Percentiles rank a stretch among this genome's conserved stretches.
Conservation (phyloP, 2,888 invertebrate species). For the Heliconius cydno region DNA sequence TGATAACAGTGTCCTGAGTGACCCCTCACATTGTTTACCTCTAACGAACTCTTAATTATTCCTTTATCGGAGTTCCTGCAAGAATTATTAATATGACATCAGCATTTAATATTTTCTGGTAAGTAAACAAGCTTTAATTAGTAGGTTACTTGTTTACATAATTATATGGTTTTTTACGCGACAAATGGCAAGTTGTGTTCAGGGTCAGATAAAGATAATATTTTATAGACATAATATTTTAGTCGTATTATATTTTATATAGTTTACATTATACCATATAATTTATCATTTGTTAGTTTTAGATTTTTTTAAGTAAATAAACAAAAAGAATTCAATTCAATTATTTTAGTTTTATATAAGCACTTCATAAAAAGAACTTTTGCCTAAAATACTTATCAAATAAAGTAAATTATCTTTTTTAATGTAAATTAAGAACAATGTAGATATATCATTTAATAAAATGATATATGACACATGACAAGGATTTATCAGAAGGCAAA, state of each 20-base stretch:
- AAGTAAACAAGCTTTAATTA: slow-evolving; percentile 44
- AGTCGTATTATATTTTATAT: background rate
- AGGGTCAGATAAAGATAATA: slow-evolving; percentile 44
- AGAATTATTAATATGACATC: slow-evolving; percentile 57
- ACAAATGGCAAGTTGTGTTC: slow-evolving; percentile 46
- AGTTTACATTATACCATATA: background rate
- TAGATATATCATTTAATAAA: background rate
- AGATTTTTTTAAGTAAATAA: background rate
- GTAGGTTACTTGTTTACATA: slow-evolving; percentile 32
- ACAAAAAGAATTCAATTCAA: too few species aligned
- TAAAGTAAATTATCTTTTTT: background rate
- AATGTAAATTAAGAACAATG: background rate
- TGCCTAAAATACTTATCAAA: background rate
- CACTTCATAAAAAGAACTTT: background rate
- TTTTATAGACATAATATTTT: background rate
- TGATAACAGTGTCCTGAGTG: slow-evolving; percentile 57
- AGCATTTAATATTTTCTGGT: slow-evolving; percentile 49
- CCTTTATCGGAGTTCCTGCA: slow-evolving; percentile 52
- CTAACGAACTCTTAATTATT: slow-evolving; percentile 47
- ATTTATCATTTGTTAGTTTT: background rate
- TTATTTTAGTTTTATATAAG: background rate
- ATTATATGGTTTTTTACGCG: slow-evolving; percentile 30
- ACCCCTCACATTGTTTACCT: slow-evolving; percentile 43
- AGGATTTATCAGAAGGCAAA: background rate
- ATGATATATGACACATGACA: background rate